These are phyloP conservation scores for Prunella strophiata DNA, from an alignment of 2,797 vertebrate species.

Conservation along the genomic window DNA sequence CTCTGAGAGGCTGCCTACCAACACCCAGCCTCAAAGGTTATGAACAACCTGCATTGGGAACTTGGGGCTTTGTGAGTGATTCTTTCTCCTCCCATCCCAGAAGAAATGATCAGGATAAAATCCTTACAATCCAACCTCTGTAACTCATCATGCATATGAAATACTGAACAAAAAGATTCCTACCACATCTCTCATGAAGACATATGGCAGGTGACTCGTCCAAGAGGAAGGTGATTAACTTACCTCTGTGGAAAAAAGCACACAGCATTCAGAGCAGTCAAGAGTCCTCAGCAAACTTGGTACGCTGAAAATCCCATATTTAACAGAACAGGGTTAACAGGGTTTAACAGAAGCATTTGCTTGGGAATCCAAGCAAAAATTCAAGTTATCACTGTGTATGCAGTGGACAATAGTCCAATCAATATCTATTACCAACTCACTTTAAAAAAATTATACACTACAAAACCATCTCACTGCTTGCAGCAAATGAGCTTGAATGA, in stretches of 20 bases:
- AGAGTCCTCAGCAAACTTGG: neutral
- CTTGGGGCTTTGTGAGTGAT: neutral
- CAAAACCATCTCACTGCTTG: slow-evolving; percentile 58
- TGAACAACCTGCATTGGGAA: neutral
- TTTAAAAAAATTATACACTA: slow-evolving; percentile 51
- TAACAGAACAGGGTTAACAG: neutral
- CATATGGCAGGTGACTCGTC: neutral
- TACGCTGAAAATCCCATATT: slow-evolving; percentile 28
- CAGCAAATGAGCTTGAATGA: slow-evolving; percentile 47
- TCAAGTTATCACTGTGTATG: slow-evolving; percentile 54
- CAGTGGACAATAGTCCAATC: slow-evolving; percentile 23
- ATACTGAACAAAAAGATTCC: neutral
- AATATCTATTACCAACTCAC: slow-evolving; percentile 31
- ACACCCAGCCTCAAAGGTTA: neutral
- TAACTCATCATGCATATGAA: neutral
- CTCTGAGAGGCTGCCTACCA: neutral
- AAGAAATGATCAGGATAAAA: neutral
- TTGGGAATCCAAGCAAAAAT: slow-evolving; percentile 63
- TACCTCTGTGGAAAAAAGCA: slow-evolving; percentile 25
- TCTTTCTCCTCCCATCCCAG: neutral
- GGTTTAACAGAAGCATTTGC: slow-evolving; percentile 27
- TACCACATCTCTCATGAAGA: neutral
- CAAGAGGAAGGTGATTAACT: neutral
- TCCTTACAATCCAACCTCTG: neutral
- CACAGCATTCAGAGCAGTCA: neutral